phyloP scores from a whole-genome alignment of 2,113 vertebrate genomes.

The Helogale parvula region DNA sequence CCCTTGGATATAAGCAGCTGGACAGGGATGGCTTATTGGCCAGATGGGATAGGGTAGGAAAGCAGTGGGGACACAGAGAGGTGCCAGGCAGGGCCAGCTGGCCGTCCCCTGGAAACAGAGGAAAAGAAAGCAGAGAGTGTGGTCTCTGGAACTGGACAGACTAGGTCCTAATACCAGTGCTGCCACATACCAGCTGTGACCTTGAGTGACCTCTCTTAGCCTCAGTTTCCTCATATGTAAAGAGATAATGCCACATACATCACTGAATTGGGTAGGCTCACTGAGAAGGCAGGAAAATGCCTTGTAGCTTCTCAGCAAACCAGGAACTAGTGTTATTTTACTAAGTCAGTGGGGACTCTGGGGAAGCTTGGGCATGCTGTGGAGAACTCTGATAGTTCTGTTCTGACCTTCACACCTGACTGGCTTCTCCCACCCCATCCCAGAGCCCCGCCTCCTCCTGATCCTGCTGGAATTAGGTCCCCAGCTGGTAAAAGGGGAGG shows the following conservation, averaged over 20 bases:
- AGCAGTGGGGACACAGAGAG: neutral
- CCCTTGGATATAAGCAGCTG: neutral
- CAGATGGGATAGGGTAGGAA: neutral
- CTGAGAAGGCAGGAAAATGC: neutral
- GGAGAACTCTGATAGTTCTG: neutral
- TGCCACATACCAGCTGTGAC: neutral
- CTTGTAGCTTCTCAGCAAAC: neutral
- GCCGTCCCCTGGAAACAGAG: neutral
- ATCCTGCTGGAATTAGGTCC: neutral
- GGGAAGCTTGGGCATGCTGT: neutral
- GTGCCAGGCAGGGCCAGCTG: neutral
- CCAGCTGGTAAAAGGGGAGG: neutral
- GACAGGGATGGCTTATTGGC: neutral
- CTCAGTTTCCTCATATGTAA: neutral
- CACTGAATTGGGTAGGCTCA: neutral
- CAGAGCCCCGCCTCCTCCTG: neutral
- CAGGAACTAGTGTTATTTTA: neutral
- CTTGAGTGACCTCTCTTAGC: neutral
- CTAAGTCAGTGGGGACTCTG: neutral
- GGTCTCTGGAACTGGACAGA: neutral
- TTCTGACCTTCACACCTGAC: neutral
- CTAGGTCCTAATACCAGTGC: neutral
- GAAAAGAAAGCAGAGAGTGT: neutral
- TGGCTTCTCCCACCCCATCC: neutral
- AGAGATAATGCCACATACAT: neutral